phyloP scores from a whole-genome alignment of 2,113 vertebrate species.

The Lampris incognitus region DNA sequence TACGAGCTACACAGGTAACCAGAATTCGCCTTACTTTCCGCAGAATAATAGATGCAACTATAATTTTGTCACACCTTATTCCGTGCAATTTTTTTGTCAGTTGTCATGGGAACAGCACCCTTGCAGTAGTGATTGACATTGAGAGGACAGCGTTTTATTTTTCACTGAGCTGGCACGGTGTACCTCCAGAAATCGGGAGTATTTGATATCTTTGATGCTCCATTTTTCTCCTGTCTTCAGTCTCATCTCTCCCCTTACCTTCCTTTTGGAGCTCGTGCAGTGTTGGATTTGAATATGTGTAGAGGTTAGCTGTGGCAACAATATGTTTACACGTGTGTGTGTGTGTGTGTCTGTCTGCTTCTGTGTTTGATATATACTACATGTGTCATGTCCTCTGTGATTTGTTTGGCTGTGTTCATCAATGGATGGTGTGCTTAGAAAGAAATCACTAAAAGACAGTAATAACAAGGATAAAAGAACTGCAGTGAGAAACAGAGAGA shows the following conservation, averaged over 20 bases:
- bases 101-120: conserved; percentile 30
- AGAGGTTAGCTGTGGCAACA: background rate
- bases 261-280: background rate
- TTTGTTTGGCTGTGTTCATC: conserved; percentile 11
- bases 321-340: background rate
- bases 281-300: background rate
- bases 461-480: background rate
- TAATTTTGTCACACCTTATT: conserved; percentile 7
- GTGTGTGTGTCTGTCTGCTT: conserved; percentile 6
- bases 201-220: background rate
- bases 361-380: background rate
- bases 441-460: conserved; percentile 11
- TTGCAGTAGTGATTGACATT: conserved; percentile 4
- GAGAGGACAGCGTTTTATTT: background rate
- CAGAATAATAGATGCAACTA: background rate
- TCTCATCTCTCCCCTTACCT: background rate
- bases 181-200: conserved; percentile 10
- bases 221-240: background rate
- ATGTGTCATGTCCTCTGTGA: conserved; percentile 7
- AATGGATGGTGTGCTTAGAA: background rate
- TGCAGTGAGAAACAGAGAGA: background rate
- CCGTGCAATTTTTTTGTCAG: background rate
- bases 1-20: background rate
- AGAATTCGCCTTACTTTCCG: background rate
- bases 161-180: background rate